Evolutionary conservation across 2,797 vertebrate genomes (phyloP), one percentile per base, ranked within the genome.

Genomic region (Danio tinwini): DNA sequence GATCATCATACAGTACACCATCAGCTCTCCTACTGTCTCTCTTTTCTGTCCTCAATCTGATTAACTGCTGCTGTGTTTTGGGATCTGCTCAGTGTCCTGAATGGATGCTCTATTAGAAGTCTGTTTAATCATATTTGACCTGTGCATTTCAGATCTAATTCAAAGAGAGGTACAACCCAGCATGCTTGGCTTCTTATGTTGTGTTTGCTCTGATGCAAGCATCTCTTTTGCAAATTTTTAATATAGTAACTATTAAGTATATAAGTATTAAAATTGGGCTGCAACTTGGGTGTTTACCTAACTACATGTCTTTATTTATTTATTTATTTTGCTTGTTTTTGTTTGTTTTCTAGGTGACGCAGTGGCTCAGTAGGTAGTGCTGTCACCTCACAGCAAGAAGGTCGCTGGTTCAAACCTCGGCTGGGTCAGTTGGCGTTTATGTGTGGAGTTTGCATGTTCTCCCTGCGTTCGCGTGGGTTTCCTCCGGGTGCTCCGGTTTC

Each of bases 81-180:
- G 19, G 45, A 45, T 63, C 68, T 71, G 67, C 17, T 52, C 45
- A 52, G 19, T 45, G 56, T 56, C 75, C 50, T 79, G 76, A 63
- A 71, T 37, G 56, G 14, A 78, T 42, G 39, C 55, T 21, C 16
- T 45, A 16, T 62, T 49, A 49, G 44, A 72, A 9, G 61, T 40
- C 75, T 40, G n/a, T 40, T 40, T 70, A 52, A 70, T 62, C 76
- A 53, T 17, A 53, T 78, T 21, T 78, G 56, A 40, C 55, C 17
- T 6, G 63, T 39, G 44, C 56, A 12, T 47, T 37, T 47, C 42
- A 73, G 5, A 47, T 49, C 71, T 59, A 8, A 29, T 19, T 49
- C 14, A 37, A 37, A 17, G 56, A 61, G 71, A 47, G 55, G 44
- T 7, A 2, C 0, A 45, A 71, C 45, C 39, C 21, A 55, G 7